A percentile compares a stretch with the other conserved stretches of the same genome.
phyloP scores from a whole-genome alignment of 1,140 invertebrate species.

The Zaprionus taronus region DNA sequence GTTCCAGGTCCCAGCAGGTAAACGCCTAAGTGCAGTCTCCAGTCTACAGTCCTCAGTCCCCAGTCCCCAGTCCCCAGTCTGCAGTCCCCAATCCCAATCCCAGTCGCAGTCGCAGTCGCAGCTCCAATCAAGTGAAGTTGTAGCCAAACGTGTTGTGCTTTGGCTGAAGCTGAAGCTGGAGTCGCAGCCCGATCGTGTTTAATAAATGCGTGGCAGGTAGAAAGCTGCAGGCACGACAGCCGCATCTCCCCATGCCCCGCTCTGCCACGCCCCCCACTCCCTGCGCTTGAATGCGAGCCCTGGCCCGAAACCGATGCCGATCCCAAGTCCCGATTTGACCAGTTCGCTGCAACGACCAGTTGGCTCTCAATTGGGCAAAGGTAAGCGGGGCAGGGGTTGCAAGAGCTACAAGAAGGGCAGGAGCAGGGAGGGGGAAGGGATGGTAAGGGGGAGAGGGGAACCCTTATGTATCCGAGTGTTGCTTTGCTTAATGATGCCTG shows the following conservation, averaged over 20 bases:
- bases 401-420: not conserved
- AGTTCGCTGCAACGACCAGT: slow-evolving; percentile 59
- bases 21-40: slow-evolving; percentile 43
- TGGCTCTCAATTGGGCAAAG: slow-evolving; percentile 41
- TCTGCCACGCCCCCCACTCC: not conserved
- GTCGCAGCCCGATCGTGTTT: slow-evolving; percentile 55
- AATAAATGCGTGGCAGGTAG: slow-evolving; percentile 78
- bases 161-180: slow-evolving; percentile 8
- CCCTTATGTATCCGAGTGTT: slow-evolving; percentile 74
- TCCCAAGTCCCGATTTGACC: slow-evolving; percentile 38
- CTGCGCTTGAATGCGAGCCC: not conserved
- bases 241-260: not conserved
- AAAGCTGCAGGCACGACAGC: slow-evolving; percentile 45
- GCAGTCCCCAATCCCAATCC: slow-evolving; percentile 3
- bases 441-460: not conserved
- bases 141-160: slow-evolving; percentile 61
- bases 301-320: slow-evolving; percentile 9
- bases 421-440: not conserved
- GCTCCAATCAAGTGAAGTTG: slow-evolving; percentile 76
- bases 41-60: slow-evolving; percentile 13
- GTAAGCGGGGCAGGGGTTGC: not conserved
- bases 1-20: slow-evolving; percentile 40
- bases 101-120: slow-evolving; percentile 38
- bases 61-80: slow-evolving; percentile 14
- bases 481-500: slow-evolving; percentile 72